phyloP scores from a whole-genome alignment of 2,797 vertebrate species.

The Pseudotriccus pelzelni region DNA sequence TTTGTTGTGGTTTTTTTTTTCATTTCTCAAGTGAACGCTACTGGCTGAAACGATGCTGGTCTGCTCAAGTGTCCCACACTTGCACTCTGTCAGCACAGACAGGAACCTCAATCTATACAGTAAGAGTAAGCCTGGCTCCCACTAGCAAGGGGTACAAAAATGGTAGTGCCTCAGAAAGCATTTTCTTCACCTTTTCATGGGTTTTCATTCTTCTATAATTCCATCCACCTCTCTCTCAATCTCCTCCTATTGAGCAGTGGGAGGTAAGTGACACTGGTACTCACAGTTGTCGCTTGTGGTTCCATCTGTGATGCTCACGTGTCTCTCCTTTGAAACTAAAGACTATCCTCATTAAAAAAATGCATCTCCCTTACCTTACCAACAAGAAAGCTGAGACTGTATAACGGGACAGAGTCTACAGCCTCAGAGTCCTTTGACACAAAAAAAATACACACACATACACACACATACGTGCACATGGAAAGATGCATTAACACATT shows the following conservation, averaged over 20 bases:
- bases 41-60: neutral
- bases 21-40: neutral
- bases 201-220: neutral
- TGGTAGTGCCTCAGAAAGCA: neutral
- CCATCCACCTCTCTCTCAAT: neutral
- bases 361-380: conserved; percentile 69
- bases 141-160: neutral
- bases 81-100: neutral
- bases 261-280: conserved; percentile 39
- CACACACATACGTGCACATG: conserved; percentile 45
- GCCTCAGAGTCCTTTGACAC: conserved; percentile 67
- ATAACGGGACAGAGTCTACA: conserved; percentile 68
- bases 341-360: conserved; percentile 37
- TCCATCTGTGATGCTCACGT: conserved; percentile 39
- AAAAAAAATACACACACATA: conserved; percentile 48
- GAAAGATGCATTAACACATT: conserved; percentile 40
- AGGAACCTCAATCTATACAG: neutral
- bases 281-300: conserved; percentile 59
- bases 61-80: neutral
- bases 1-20: neutral
- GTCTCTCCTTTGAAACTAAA: conserved; percentile 64
- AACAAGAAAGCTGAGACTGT: conserved; percentile 74
- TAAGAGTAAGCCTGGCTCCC: neutral
- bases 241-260: neutral
- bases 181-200: neutral